Percentiles rank a stretch among this genome's conserved stretches.
Conservation (phyloP, 2,888 invertebrate species). For the Adineta ricciae region DNA sequence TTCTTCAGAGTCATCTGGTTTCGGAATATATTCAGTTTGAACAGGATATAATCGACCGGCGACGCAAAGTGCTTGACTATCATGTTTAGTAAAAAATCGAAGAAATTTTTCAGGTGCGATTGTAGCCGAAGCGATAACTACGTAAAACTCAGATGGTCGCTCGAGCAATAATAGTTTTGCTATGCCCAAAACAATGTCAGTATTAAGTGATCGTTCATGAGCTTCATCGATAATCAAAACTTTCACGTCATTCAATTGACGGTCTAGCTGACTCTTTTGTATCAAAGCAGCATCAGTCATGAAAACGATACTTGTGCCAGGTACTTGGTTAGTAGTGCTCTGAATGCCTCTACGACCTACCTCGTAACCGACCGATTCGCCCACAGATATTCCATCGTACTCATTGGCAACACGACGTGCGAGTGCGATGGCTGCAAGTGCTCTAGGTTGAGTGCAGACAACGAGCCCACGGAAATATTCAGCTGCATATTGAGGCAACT, state of each 20-base stretch:
- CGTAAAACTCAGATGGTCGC: constrained; percentile 62
- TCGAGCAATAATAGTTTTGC: constrained; percentile 69
- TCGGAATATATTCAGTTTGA: too few species aligned
- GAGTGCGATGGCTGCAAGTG: constrained; percentile 72
- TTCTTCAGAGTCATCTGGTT: too few species aligned
- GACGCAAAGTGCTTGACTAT: too few species aligned
- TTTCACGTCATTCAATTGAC: constrained; percentile 70
- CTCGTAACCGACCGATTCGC: constrained; percentile 57
- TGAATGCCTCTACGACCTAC: constrained; percentile 59
- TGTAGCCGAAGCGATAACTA: constrained; percentile 87
- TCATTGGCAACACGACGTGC: constrained; percentile 81
- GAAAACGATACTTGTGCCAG: constrained; percentile 38
- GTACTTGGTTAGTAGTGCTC: constrained; percentile 61
- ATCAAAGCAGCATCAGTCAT: constrained; percentile 91
- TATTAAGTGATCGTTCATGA: constrained; percentile 81
- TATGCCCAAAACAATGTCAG: constrained; percentile 83
- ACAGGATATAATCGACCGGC: too few species aligned
- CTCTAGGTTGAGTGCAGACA: constrained; percentile 79
- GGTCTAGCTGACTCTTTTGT: constrained; percentile 86
- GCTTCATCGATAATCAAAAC: constrained; percentile 85
- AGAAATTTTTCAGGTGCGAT: constrained; percentile 62
- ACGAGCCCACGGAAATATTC: constrained; percentile 75
- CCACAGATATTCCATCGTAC: constrained; percentile 57
- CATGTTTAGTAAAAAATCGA: too few species aligned
- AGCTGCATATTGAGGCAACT: constrained; percentile 64